Conservation (phyloP, 2,888 invertebrate species). For the Oconnorella tubifera region DNA sequence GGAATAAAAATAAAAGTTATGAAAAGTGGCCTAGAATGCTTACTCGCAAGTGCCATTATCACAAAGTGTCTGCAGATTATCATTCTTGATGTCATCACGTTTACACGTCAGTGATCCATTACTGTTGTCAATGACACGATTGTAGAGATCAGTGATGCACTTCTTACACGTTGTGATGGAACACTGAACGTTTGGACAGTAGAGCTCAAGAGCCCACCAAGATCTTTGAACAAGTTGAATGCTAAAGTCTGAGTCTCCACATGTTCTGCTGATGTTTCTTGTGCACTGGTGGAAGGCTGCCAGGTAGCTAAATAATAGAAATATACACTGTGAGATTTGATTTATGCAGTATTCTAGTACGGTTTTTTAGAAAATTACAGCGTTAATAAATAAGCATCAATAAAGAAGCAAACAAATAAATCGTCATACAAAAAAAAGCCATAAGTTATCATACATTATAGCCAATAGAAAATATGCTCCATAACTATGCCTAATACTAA, state of each 20-base stretch:
- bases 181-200: neutral
- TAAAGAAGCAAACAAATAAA: too few species aligned
- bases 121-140: neutral
- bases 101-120: neutral
- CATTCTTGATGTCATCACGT: neutral
- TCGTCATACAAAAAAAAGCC: too few species aligned
- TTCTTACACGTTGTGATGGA: neutral
- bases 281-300: neutral
- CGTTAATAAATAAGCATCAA: too few species aligned
- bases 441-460: too few species aligned
- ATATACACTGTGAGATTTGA: too few species aligned
- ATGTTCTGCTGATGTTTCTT: neutral
- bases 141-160: neutral
- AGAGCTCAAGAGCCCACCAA: constrained; percentile 5
- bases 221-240: neutral
- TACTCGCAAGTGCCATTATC: neutral
- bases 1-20: too few species aligned
- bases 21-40: too few species aligned
- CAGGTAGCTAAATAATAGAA: neutral
- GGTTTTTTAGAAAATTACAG: too few species aligned
- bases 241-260: neutral
- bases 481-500: too few species aligned
- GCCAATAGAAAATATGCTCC: too few species aligned
- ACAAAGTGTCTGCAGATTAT: neutral
- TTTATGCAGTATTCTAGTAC: too few species aligned